These are phyloP conservation scores for Heliconius sara DNA, from an alignment of 2,888 invertebrate species.

Conservation along the genomic window DNA sequence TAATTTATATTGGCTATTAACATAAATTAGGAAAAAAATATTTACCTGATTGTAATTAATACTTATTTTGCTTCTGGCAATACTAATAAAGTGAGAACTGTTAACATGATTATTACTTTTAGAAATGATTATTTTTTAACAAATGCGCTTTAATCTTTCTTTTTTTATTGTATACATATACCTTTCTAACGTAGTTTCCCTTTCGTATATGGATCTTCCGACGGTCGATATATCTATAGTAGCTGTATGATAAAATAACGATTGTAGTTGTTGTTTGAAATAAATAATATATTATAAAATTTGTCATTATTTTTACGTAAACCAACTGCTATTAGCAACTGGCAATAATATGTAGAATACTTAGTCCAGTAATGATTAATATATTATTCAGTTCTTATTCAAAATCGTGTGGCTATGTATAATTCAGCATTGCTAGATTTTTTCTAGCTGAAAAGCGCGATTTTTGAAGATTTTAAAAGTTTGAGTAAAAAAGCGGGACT, in stretches of 20 bases:
- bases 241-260: slow-evolving; percentile 52
- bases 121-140: slow-evolving; percentile 22
- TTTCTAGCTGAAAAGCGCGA: no score
- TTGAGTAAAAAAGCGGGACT: no score
- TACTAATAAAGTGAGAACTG: slow-evolving; percentile 39
- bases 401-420: background rate
- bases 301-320: slow-evolving; percentile 35
- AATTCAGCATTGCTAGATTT: background rate
- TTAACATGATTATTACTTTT: slow-evolving; percentile 14
- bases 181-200: slow-evolving; percentile 33
- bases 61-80: slow-evolving; percentile 35
- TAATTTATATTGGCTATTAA: slow-evolving; percentile 67
- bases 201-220: slow-evolving; percentile 42
- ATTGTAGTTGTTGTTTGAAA: slow-evolving; percentile 62
- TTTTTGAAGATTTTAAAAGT: no score
- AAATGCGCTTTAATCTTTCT: slow-evolving; percentile 44
- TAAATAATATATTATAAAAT: slow-evolving; percentile 55
- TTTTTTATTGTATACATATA: slow-evolving; percentile 41
- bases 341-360: background rate
- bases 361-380: background rate
- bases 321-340: background rate
- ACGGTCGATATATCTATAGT: slow-evolving; percentile 50
- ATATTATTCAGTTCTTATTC: background rate
- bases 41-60: slow-evolving; percentile 36
- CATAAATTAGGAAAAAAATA: slow-evolving; percentile 46